A percentile compares a stretch with the other conserved stretches of the same genome.
These are phyloP conservation scores for Willisornis vidua DNA, from an alignment of 2,113 vertebrate genomes.

Conservation along the genomic window DNA sequence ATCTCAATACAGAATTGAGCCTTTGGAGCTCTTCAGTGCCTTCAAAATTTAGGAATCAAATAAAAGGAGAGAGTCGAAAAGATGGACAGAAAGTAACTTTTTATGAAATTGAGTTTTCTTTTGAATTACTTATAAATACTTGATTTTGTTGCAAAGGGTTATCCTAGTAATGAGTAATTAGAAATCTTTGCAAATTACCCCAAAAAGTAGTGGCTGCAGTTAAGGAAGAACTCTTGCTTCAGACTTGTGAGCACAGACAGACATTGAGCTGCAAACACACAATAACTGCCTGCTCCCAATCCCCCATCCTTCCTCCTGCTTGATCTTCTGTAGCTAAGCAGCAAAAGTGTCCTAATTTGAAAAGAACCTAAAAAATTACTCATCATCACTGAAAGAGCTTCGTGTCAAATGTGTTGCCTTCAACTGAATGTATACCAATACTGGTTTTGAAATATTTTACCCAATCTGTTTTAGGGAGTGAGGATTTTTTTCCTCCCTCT, in stretches of 20 bases:
- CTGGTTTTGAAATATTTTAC: not conserved
- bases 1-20: not conserved
- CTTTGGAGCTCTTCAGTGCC: not conserved
- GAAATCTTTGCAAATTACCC: not conserved
- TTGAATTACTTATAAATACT: not conserved
- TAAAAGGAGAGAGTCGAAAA: not conserved
- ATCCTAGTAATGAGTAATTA: not conserved
- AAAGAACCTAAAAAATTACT: not conserved
- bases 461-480: not conserved
- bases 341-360: not conserved
- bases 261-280: not conserved
- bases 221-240: not conserved
- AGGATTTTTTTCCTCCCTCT: not conserved
- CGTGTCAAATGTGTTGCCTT: not conserved
- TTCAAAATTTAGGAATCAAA: not conserved
- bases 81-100: not conserved
- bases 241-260: not conserved
- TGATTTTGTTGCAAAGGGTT: not conserved
- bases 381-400: not conserved
- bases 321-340: not conserved
- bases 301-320: not conserved
- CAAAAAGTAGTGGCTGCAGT: not conserved
- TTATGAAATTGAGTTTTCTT: not conserved
- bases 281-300: not conserved
- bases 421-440: not conserved